Evolutionary conservation across 2,888 invertebrate genomes (phyloP).

Genomic region (Ommatoiulus sabulosus): DNA sequence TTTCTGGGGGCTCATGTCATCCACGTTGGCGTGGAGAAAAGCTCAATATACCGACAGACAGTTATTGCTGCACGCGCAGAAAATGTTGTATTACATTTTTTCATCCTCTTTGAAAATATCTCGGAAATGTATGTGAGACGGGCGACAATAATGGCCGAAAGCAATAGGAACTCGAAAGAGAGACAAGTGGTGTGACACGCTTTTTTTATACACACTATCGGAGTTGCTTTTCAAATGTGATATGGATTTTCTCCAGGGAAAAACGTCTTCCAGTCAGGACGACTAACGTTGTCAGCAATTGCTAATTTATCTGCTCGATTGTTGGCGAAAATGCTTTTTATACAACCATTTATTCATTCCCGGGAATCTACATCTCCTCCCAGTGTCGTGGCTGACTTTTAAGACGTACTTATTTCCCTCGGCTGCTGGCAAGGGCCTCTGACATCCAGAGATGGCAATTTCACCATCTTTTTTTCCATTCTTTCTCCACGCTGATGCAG

Average conservation of each 20-base stretch:
- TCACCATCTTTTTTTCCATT: background rate
- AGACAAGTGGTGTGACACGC: constrained; percentile 10
- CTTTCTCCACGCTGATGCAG: background rate
- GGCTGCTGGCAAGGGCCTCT: background rate
- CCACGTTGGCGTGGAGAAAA: background rate
- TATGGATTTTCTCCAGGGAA: constrained; percentile 20
- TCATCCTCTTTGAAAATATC: background rate
- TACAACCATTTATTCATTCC: background rate
- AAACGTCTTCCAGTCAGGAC: background rate
- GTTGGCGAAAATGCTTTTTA: background rate
- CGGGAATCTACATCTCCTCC: background rate
- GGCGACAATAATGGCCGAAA: constrained; percentile 15
- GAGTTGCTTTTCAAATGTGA: constrained; percentile 2
- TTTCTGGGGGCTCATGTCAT: background rate
- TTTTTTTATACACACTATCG: background rate
- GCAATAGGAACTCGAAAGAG: background rate
- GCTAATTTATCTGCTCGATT: constrained; percentile 22
- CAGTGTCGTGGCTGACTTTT: background rate
- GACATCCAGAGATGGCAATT: background rate
- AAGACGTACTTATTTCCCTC: background rate
- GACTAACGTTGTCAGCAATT: constrained; percentile 22
- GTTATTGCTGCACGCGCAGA: background rate
- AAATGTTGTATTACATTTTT: background rate
- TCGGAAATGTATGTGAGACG: constrained; percentile 8
- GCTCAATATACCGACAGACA: background rate